Base-by-base conservation (phyloP, 2,113 vertebrate genomes). In the Pithys albifrons region DNA sequence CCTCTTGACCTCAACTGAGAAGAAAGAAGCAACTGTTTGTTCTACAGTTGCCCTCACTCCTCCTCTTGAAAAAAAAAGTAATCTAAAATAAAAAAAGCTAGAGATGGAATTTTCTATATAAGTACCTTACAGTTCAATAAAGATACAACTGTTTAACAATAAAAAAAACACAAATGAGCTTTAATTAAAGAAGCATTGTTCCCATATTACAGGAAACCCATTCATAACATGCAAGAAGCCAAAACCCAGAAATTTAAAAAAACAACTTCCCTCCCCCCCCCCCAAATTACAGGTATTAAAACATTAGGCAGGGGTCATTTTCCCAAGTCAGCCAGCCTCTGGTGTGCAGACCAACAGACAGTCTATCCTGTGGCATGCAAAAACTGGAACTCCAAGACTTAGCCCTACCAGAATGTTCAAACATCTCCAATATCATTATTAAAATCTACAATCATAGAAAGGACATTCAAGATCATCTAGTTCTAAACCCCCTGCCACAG, bases 1-100 rank as follows among this genome's bases (percentile, higher is more conserved):
- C 61, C 58, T 78, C 70, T 85, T 54, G 41, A 46, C 39, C n/a
- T 79, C 89, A 54, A 62, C 70, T 58, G 28, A 75, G 45, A 85
- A 92, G 33, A 86, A 85, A 92, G 33, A 86, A 94, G 73, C n/a
- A 93, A 85, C 43, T 88, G 43, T 64, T 91, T 91, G 52, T 80
- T 64, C 33, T 45, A 52, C 51, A 86, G 41, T 28, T 91, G 90
- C 29, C 45, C 28, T 70, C 37, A 27, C 31, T 70, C 71, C 46
- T 79, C 37, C 14, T 41, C 25, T 31, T 58, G 45, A n/a, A 78
- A 76, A 67, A 81, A 43, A 83, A 64, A 7, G 1, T 3, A 81
- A 33, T 51, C 18, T 49, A 35, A 83, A 76, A 74, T 67, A 91
- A 80, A 94, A 41, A 64, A 89, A 80, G 23, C 49, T 25, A 70